These are phyloP conservation scores for Cyrtonyx montezumae DNA, from an alignment of 2,113 vertebrate species.

Conservation along the genomic window DNA sequence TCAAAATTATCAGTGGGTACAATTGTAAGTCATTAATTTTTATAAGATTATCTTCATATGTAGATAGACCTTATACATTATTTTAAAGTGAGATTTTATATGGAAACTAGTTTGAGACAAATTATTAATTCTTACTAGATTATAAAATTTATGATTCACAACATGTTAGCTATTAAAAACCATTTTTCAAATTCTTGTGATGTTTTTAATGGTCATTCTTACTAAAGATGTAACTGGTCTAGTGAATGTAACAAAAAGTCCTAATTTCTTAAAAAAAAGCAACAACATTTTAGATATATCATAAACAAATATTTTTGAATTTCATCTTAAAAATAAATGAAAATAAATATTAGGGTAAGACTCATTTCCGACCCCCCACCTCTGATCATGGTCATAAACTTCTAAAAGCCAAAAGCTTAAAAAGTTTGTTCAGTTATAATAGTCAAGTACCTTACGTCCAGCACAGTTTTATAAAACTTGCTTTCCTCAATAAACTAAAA, in stretches of 20 bases:
- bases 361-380: not conserved
- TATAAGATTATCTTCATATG: not conserved
- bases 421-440: not conserved
- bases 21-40: not conserved
- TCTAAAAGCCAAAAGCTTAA: not conserved
- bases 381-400: not conserved
- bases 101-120: not conserved
- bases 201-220: not conserved
- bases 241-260: not conserved
- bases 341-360: not conserved
- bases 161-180: not conserved
- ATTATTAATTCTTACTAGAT: not conserved
- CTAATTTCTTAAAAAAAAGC: not conserved
- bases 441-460: not conserved
- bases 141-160: not conserved
- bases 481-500: not conserved
- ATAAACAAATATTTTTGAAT: not conserved
- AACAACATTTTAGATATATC: not conserved
- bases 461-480: not conserved
- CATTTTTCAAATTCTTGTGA: not conserved
- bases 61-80: not conserved
- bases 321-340: not conserved
- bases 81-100: not conserved
- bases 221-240: not conserved
- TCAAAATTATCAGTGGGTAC: not conserved